Base-by-base conservation (phyloP, 1,140 invertebrate species). In the Bombus balteatus region DNA sequence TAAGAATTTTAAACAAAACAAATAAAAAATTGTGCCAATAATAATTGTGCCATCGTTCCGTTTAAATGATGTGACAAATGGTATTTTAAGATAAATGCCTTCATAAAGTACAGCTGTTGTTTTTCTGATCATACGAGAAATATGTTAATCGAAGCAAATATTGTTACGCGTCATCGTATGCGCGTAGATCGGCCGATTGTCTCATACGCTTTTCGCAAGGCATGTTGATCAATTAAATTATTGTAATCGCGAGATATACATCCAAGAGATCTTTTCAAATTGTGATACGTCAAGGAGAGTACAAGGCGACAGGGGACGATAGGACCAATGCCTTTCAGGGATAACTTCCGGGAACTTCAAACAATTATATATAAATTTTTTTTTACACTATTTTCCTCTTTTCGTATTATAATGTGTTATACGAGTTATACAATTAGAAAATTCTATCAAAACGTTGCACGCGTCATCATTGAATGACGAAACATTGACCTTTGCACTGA, bases 201-300 rank as follows among this genome's bases (percentile, higher is more conserved):
- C 10, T 28, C 34, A 8, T 53, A 22, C 18, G 47, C 47, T 53
- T 53, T 53, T 53, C 47, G 47, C 47, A 53, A 53, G 68, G 70
- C 78, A 12, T 37, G 28, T 81, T 85, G 77, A 85, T 43, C 83
- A 59, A 66, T 81, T 39, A 71, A 74, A 22, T 53, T 53, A 53
- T 53, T 22, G 18, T 22, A 53, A 81, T 28, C 25, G 34, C 43
- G 15, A 76, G 57, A 82, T 75, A 9, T 5, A 15, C 10, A 32
- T 32, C 12, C 3, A 3, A 4, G 59, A 34, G 32, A 68, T 34
- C 6, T 15, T 22, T 68, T 22, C 18, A 57, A 62, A 62, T n/a
- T 22, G 1, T 8, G 18, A 53, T 22, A 53, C 47, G 1, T 53
- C 47, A 22, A 53, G 18, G 0, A 62, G 59, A 59, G 9, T 59